Conservation (phyloP, 2,113 vertebrate species). For the Chascanopsetta lugubris region DNA sequence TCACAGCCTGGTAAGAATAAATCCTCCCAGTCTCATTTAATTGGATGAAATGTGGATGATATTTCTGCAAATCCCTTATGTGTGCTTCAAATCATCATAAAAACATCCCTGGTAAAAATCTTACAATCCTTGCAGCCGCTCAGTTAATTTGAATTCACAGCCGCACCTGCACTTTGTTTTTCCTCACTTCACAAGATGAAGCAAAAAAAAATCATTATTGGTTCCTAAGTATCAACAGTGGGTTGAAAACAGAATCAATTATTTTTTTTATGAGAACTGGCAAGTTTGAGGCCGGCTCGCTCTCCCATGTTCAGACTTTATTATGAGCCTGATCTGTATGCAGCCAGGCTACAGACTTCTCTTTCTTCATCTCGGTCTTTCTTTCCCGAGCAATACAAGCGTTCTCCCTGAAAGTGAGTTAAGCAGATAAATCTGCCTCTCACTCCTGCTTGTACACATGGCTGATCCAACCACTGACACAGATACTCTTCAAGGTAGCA, state of each 20-base stretch:
- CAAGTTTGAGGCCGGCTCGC: neutral
- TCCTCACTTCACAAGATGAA: slow-evolving; percentile 13
- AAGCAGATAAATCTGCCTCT: neutral
- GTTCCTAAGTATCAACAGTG: neutral
- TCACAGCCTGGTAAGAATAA: too few relatives aligned
- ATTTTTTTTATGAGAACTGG: slow-evolving; percentile 2
- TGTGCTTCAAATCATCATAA: slow-evolving; percentile 37
- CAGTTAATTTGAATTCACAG: slow-evolving; percentile 29
- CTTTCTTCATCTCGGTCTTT: neutral
- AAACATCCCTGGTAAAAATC: slow-evolving; percentile 23
- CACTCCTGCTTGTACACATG: neutral
- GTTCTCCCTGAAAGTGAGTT: neutral
- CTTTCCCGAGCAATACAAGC: neutral
- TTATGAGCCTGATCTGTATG: slow-evolving; percentile 6
- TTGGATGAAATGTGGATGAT: slow-evolving; percentile 32
- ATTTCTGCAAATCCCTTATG: slow-evolving; percentile 21
- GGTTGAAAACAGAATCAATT: slow-evolving; percentile 12
- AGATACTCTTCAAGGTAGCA: slow-evolving; percentile 7
- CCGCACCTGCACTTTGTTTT: slow-evolving; percentile 5
- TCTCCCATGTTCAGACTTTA: neutral
- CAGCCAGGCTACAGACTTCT: neutral
- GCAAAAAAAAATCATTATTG: slow-evolving; percentile 8
- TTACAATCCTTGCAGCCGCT: neutral
- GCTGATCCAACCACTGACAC: slow-evolving; percentile 12
- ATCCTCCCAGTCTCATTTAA: slow-evolving; percentile 28